A percentile compares a stretch with the other conserved stretches of the same genome.
phyloP scores from a whole-genome alignment of 2,888 invertebrate genomes.

The Lasius fuliginosus region DNA sequence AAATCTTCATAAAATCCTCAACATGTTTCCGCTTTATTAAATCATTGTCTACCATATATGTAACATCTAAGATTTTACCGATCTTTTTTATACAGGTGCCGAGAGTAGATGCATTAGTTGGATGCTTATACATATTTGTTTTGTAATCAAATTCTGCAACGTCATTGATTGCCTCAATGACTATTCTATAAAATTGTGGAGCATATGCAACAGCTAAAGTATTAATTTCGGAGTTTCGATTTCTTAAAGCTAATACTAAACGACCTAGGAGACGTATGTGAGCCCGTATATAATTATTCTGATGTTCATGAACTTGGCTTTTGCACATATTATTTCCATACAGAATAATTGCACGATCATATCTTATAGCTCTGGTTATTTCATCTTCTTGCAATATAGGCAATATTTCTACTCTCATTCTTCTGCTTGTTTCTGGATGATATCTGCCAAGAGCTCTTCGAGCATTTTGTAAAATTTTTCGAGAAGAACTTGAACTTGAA shows the following conservation, averaged over 20 bases:
- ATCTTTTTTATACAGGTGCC: neutral
- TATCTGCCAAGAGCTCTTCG: neutral
- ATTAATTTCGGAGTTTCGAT: neutral
- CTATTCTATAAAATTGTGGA: neutral
- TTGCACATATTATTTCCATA: slow-evolving; percentile 15
- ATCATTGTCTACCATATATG: slow-evolving; percentile 2
- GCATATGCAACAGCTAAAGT: slow-evolving; percentile 7
- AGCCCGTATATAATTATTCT: neutral
- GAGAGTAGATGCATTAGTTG: slow-evolving; percentile 10
- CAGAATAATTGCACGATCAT: slow-evolving; percentile 13
- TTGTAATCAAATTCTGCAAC: neutral
- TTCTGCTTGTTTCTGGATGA: slow-evolving; percentile 18
- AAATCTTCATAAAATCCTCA: slow-evolving; percentile 9
- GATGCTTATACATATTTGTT: slow-evolving; percentile 18
- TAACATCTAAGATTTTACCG: slow-evolving; percentile 20
- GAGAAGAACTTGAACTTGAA: too few relatives aligned
- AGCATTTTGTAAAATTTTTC: too few relatives aligned
- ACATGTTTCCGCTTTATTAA: too few relatives aligned
- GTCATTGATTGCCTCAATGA: neutral
- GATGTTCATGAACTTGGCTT: too few relatives aligned
- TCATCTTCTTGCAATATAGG: neutral
- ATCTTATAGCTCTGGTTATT: neutral
- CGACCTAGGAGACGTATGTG: slow-evolving; percentile 1
- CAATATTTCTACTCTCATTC: slow-evolving; percentile 20
- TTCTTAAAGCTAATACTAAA: slow-evolving; percentile 9